A percentile compares a stretch with the other conserved stretches of the same genome.
Evolutionary conservation across 2,113 vertebrate species (phyloP).

Genomic region (Pygoscelis adeliae): DNA sequence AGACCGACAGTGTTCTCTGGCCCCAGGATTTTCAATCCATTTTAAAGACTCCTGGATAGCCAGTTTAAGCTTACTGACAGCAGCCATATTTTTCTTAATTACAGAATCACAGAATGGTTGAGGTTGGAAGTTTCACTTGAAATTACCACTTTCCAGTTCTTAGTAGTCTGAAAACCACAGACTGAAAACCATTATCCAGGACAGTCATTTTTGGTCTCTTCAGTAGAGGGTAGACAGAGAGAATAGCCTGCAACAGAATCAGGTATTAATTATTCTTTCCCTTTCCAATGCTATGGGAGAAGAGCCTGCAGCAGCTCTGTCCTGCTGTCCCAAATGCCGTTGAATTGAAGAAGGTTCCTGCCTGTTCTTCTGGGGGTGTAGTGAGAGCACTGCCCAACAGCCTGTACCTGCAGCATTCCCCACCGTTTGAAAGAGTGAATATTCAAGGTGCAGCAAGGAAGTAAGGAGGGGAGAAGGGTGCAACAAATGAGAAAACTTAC

Average conservation of each 20-base stretch:
- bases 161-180: not conserved
- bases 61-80: not conserved
- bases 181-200: not conserved
- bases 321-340: not conserved
- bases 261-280: not conserved
- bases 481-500: slow-evolving; percentile 74
- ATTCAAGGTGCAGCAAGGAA: not conserved
- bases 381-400: not conserved
- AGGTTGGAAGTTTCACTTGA: not conserved
- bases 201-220: not conserved
- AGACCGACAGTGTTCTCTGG: not conserved
- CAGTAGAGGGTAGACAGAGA: not conserved
- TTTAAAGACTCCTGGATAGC: not conserved
- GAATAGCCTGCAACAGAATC: not conserved
- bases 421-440: not conserved
- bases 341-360: not conserved
- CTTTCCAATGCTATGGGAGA: not conserved
- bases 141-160: not conserved
- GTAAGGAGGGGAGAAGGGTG: not conserved
- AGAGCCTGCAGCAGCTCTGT: not conserved
- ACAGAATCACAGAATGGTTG: not conserved
- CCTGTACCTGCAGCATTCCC: not conserved
- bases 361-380: not conserved
- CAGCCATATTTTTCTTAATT: not conserved
- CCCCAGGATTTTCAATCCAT: not conserved